A percentile compares a stretch with the other conserved stretches of the same genome.
phyloP scores from a whole-genome alignment of 2,113 vertebrate genomes.

The Oriolus oriolus region DNA sequence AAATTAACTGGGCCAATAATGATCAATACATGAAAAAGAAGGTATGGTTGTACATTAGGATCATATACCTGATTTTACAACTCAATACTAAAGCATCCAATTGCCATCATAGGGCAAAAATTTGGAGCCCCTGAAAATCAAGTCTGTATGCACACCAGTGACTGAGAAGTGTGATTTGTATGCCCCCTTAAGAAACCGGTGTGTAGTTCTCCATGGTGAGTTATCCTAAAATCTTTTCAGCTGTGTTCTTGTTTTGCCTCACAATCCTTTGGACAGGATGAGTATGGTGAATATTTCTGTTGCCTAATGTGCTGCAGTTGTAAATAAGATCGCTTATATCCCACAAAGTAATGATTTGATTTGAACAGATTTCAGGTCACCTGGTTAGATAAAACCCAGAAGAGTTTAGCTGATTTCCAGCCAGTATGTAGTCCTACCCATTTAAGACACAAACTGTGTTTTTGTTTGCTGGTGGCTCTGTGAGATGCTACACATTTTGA shows the following conservation, averaged over 20 bases:
- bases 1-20: not conserved
- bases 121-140: not conserved
- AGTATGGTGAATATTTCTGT: not conserved
- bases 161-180: not conserved
- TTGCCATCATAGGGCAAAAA: not conserved
- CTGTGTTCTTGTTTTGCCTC: not conserved
- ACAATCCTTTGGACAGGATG: not conserved
- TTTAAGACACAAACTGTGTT: not conserved
- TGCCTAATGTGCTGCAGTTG: not conserved
- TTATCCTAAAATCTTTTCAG: not conserved
- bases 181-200: not conserved
- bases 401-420: not conserved
- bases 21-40: not conserved
- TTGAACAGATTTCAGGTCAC: not conserved
- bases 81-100: not conserved
- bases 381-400: not conserved
- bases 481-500: not conserved
- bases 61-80: not conserved
- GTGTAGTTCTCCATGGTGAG: not conserved
- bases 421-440: not conserved
- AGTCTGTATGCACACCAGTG: not conserved
- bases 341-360: not conserved
- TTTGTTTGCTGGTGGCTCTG: not conserved
- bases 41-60: not conserved
- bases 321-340: not conserved